Evolutionary conservation across 1,140 invertebrate genomes (phyloP), one percentile per base, ranked within the genome.

Genomic region (Scaptomyza graminum): DNA sequence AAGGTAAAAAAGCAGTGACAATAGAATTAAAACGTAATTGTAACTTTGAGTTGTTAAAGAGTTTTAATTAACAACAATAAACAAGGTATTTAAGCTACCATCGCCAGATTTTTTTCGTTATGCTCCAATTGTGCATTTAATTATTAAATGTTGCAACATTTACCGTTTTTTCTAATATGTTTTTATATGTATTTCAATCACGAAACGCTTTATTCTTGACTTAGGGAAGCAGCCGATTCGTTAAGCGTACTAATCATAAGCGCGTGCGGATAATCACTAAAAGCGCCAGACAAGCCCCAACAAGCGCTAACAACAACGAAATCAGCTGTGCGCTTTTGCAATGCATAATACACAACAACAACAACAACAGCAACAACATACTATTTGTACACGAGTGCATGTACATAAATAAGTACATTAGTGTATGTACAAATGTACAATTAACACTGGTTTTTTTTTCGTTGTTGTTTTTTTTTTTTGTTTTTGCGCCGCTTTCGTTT

Each of bases 221-320:
- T 51, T 37, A 22, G 18, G 39, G 18, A 56, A 56, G 54, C 39
- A 44, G 16, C 11, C 12, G 47, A 18, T 44, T 55, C 54, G 37
- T 41, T 56, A 76, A 81, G 49, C 81, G 78, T 75, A 85, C 82
- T 68, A 51, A 66, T 55, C 78, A 67, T 60, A 56, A 47, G 55
- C 79, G 83, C 79, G 76, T 64, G 79, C 62, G 69, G 72, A 74
- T 82, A 66, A 71, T 66, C 88, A 88, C 83, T 72, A 46, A 72
- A 34, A 39, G 25, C 54, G 16, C 18, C 31, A 43, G 54, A 37
- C 74, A 25, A n/a, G n/a, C n/a, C 67, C 31, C 47, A 39, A 39
- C 70, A 2, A 15, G 6, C 12, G 7, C 15, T 16, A 50, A 49
- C 37, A 51, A 44, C 50, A 31, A 1, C n/a, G 11, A 15, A 52